phyloP scores from a whole-genome alignment of 2,113 vertebrate genomes.

The Connochaetes taurinus region DNA sequence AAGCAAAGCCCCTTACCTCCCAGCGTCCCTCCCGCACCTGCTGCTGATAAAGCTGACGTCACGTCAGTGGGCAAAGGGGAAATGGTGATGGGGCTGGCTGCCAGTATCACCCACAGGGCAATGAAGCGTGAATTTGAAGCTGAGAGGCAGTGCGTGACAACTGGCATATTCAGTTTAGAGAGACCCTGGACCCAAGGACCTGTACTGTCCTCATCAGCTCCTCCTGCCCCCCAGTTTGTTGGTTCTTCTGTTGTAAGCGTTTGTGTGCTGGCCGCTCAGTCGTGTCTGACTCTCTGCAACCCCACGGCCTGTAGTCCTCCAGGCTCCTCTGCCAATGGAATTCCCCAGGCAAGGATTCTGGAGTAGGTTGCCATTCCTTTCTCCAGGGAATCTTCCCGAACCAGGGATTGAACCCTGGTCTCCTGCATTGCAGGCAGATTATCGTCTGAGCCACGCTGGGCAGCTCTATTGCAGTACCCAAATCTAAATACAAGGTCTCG shows the following conservation, averaged over 20 bases:
- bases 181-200: neutral
- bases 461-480: neutral
- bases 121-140: neutral
- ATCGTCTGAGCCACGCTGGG: neutral
- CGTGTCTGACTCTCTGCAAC: neutral
- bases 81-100: neutral
- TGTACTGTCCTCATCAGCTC: accelerated
- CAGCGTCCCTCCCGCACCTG: neutral
- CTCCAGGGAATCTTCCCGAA: neutral
- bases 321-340: neutral
- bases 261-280: neutral
- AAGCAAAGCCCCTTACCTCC: neutral
- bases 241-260: neutral
- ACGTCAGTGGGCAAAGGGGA: neutral
- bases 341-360: neutral
- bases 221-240: neutral
- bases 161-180: neutral
- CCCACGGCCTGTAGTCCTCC: neutral
- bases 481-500: neutral
- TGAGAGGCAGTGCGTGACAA: neutral
- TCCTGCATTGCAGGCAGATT: neutral
- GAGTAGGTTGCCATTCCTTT: neutral
- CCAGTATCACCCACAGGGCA: neutral
- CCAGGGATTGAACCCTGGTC: neutral
- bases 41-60: neutral